These are phyloP conservation scores for Bufotes viridis DNA, from an alignment of 2,797 vertebrate species.

Conservation along the genomic window DNA sequence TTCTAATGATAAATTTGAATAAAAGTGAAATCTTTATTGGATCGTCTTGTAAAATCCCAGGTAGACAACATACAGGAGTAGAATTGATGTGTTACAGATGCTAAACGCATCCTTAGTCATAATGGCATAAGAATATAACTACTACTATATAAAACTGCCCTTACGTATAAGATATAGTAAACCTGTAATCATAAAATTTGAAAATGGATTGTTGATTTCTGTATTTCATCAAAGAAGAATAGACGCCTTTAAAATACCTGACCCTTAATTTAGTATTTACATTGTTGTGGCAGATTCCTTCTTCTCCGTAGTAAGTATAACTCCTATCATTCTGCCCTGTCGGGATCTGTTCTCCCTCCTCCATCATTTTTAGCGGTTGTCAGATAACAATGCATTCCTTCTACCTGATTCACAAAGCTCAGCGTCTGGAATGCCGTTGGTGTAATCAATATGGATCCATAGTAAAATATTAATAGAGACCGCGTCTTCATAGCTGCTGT, in stretches of 20 bases:
- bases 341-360: neutral
- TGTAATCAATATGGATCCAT: constrained; percentile 25
- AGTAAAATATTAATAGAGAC: constrained; percentile 46
- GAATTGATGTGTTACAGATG: neutral
- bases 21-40: too few species aligned
- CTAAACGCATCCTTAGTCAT: neutral
- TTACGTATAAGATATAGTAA: neutral
- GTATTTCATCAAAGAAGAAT: too few species aligned
- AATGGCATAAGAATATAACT: neutral
- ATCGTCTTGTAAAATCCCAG: too few species aligned
- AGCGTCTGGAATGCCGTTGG: neutral
- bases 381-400: constrained; percentile 5
- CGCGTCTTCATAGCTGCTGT: neutral
- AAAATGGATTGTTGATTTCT: too few species aligned
- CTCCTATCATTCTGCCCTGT: constrained; percentile 1
- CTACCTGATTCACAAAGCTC: constrained; percentile 24
- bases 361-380: neutral
- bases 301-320: neutral
- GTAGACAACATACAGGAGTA: neutral
- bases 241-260: too few species aligned
- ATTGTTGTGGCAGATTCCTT: too few species aligned
- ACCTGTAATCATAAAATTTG: too few species aligned
- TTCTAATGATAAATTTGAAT: too few species aligned
- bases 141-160: neutral
- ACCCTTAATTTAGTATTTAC: too few species aligned